Percentiles rank a stretch among this genome's conserved stretches.
Conservation (phyloP, 1,140 invertebrate species). For the Drosophila albomicans region DNA sequence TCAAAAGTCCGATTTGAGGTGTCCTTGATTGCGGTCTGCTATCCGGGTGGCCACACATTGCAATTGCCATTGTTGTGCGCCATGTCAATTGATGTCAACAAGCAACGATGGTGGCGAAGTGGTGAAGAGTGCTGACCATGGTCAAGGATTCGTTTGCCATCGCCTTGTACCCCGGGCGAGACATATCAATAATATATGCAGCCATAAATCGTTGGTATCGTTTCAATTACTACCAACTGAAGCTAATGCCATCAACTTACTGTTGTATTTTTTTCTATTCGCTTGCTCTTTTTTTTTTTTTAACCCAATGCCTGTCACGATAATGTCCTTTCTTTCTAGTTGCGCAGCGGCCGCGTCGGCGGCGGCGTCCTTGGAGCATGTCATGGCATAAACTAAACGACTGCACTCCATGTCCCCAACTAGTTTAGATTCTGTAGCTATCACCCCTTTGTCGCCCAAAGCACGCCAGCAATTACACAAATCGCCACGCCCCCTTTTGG, state of each 20-base stretch:
- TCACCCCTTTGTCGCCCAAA: not conserved
- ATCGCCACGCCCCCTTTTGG: conserved; percentile 47
- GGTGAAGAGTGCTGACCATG: conserved; percentile 58
- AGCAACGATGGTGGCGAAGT: not conserved
- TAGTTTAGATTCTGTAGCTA: conserved; percentile 8
- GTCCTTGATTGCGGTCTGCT: conserved; percentile 28
- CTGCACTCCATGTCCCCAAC: conserved; percentile 11
- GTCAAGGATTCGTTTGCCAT: conserved; percentile 57
- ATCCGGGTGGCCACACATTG: conserved; percentile 1
- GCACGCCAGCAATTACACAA: conserved; percentile 80
- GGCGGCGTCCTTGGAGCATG: conserved; percentile 66
- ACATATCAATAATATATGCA: conserved; percentile 31
- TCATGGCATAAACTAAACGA: conserved; percentile 68
- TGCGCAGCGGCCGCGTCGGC: conserved; percentile 49
- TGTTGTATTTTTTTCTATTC: not conserved
- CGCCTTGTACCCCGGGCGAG: conserved; percentile 2
- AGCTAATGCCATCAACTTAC: conserved; percentile 37
- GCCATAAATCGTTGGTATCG: conserved; percentile 43
- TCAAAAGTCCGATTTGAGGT: conserved; percentile 25
- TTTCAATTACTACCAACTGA: conserved; percentile 37
- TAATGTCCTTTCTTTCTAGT: conserved; percentile 59
- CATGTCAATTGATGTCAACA: conserved; percentile 78
- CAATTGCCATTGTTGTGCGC: conserved; percentile 26
- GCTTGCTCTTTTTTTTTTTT: not conserved
- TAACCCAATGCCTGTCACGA: conserved; percentile 53